Base-by-base conservation (phyloP, 1,140 invertebrate species). In the Platyscapa corneri region DNA sequence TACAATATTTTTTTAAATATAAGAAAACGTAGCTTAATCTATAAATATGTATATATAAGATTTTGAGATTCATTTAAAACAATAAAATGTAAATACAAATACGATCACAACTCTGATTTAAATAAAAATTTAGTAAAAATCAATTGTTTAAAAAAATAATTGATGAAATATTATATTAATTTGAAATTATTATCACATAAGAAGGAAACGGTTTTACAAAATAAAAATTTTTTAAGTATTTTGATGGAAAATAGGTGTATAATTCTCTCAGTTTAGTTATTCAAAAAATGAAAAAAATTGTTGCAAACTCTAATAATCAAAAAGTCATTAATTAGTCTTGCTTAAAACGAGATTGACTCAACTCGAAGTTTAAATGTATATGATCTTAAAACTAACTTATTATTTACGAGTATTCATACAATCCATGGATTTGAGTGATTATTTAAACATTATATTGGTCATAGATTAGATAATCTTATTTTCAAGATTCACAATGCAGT, bases 41-140 rank as follows among this genome's bases (percentile, higher is more conserved):
- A 46, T 23, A 75, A 72, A 76, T 32, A 46, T 46, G 46, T 64
- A 83, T 18, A 83, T 39, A 76, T 60, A 37, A 37, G 32, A 46
- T 53, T 46, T 74, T 80, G 65, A 84, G 30, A 84, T 84, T 84
- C 49, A 37, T 60, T 64, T 79, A 39, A 78, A 34, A 5, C 27
- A 30, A 7, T 16, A 76, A 49, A 1, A 76, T 74, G 20, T 16
- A 39, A 16, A 32, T 30, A 67, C 7, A n/a, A 64, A 7, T 64
- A 30, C 12, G 3, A 67, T 67, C 14, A 14, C 3, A 34, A 10
- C 20, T 60, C 20, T 27, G 3, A 10, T 67, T 67, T 34, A 32
- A 32, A 67, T 16, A 18, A 46, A 46, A 5, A 46, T n/a, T n/a
- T n/a, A n/a, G n/a, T n/a, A 46, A 46, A 46, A 46, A 12, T 46